Percentiles rank a stretch among this genome's conserved stretches.
Evolutionary conservation across 2,888 invertebrate species (phyloP).

Genomic region (Caenorhabditis parvicauda): DNA sequence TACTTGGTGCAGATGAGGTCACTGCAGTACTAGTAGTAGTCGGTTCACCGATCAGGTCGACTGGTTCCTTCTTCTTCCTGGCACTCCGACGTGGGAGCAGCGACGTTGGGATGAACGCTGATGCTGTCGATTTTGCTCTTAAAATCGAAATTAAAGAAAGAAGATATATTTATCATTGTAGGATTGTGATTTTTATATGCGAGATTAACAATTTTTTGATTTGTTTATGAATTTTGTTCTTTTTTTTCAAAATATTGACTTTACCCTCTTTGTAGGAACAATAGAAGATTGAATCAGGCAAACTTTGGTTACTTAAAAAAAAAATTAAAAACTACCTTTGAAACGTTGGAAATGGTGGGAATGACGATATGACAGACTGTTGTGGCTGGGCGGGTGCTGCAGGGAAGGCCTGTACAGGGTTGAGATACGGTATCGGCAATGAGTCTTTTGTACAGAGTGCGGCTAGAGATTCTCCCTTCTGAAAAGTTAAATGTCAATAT

Average conservation of each 20-base stretch:
- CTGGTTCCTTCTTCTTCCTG: constrained; percentile 25
- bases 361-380: constrained; percentile 12
- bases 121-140: constrained; percentile 22
- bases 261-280: not conserved
- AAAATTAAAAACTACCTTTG: constrained; percentile 11
- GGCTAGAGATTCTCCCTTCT: constrained; percentile 48
- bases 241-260: not conserved
- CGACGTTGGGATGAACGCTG: constrained; percentile 33
- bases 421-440: constrained; percentile 52
- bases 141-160: not conserved
- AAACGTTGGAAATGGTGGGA: constrained; percentile 16
- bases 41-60: constrained; percentile 15
- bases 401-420: constrained; percentile 29
- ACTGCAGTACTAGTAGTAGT: constrained; percentile 15
- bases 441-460: constrained; percentile 44
- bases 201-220: too few species aligned
- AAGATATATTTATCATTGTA: not conserved
- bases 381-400: constrained; percentile 6
- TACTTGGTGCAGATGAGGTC: not conserved
- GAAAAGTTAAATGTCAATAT: constrained; percentile 9
- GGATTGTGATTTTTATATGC: too few species aligned
- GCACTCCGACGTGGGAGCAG: constrained; percentile 20
- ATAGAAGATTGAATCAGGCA: not conserved
- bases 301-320: not conserved
- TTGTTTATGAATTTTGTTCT: not conserved